These are phyloP conservation scores for Rhagium mordax DNA, from an alignment of 2,888 invertebrate species.

Conservation along the genomic window DNA sequence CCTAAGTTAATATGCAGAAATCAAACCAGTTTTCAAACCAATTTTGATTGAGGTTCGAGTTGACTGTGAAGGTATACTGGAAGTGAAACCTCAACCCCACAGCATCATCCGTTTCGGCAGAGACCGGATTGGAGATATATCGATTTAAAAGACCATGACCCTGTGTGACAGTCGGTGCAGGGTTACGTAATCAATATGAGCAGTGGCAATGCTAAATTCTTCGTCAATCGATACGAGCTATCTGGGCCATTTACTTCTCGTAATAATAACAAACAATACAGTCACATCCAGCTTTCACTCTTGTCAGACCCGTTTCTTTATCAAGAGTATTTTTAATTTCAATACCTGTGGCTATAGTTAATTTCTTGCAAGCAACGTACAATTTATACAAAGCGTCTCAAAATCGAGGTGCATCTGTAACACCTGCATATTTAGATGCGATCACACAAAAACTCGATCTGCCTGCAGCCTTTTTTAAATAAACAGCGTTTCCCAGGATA, in stretches of 20 bases:
- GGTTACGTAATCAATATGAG: slow-evolving; percentile 40
- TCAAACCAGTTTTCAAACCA: too few species aligned
- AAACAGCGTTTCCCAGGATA: too few species aligned
- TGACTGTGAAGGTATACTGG: neutral
- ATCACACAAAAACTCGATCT: too few species aligned
- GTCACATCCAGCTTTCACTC: neutral
- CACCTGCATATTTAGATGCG: too few species aligned
- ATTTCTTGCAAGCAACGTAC: too few species aligned
- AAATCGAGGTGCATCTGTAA: too few species aligned
- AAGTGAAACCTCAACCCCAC: neutral
- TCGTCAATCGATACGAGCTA: slow-evolving; percentile 43
- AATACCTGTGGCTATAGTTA: too few species aligned
- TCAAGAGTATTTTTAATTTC: neutral
- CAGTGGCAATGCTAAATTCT: slow-evolving; percentile 40
- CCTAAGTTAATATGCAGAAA: too few species aligned
- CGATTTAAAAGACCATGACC: slow-evolving; percentile 34
- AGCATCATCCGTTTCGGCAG: neutral
- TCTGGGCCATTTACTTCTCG: slow-evolving; percentile 33
- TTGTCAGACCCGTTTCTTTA: neutral
- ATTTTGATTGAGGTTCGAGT: too few species aligned
- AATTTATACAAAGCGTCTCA: too few species aligned
- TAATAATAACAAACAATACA: neutral
- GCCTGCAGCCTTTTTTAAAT: too few species aligned
- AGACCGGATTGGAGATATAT: slow-evolving; percentile 1
- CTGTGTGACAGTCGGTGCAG: slow-evolving; percentile 23